Percentiles rank a stretch among this genome's conserved stretches.
Conservation (phyloP, 30 jellyfish, hydroid and myxozoan species). For the Aurelia aurita complex sp. Pacific region DNA sequence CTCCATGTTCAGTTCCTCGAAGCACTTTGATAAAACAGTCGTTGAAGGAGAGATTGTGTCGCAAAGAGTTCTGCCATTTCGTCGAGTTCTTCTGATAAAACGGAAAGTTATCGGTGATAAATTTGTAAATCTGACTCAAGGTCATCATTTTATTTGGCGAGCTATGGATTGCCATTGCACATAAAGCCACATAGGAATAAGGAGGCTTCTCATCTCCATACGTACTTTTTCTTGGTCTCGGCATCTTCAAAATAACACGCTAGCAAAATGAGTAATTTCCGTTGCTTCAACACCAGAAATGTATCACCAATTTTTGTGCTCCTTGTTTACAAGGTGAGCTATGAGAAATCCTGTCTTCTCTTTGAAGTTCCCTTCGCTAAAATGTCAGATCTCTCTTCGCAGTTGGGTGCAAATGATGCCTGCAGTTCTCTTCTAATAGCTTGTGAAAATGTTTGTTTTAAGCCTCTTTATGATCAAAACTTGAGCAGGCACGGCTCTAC, state of each 20-base stretch:
- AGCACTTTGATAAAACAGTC: slow-evolving; percentile 97
- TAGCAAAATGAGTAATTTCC: no score
- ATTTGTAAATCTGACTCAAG: slow-evolving; percentile 86
- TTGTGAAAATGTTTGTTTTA: slow-evolving; percentile 45
- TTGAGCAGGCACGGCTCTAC: slow-evolving; percentile 19
- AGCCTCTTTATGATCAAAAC: slow-evolving; percentile 2
- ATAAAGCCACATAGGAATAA: slow-evolving; percentile 91
- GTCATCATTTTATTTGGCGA: slow-evolving; percentile 96
- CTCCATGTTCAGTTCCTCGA: slow-evolving; percentile 94
- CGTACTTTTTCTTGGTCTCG: slow-evolving; percentile 93
- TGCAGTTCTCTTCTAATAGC: neutral
- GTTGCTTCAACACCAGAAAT: no score
- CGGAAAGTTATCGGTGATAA: slow-evolving; percentile 91
- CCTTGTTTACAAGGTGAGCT: neutral
- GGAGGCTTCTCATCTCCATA: slow-evolving; percentile 98
- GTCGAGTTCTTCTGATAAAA: slow-evolving; percentile 87
- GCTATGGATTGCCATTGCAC: slow-evolving; percentile 99
- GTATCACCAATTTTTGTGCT: neutral
- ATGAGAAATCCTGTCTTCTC: neutral
- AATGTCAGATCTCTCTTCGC: slow-evolving; percentile 3
- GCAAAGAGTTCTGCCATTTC: slow-evolving; percentile 94
- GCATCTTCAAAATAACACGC: slow-evolving; percentile 58
- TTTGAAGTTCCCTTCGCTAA: no score
- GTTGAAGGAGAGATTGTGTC: slow-evolving; percentile 93
- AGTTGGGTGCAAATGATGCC: slow-evolving; percentile 6